Conservation (phyloP, 2,113 vertebrate species). For the Lycaon pictus region DNA sequence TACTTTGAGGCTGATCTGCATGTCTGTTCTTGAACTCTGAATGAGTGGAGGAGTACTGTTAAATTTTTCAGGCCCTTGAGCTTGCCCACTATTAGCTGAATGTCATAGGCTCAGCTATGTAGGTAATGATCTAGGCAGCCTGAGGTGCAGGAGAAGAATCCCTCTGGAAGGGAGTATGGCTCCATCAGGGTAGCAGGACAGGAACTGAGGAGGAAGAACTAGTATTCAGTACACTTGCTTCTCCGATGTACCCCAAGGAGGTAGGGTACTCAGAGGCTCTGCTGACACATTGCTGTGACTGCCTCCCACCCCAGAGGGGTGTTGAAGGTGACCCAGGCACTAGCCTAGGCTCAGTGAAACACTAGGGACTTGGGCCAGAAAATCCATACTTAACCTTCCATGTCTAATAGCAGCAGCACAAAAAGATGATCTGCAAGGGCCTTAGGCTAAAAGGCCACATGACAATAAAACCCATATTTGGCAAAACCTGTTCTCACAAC, state of each 20-base stretch:
- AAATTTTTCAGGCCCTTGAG: not conserved
- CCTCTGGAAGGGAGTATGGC: not conserved
- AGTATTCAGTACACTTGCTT: not conserved
- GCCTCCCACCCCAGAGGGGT: not conserved
- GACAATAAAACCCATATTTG: not conserved
- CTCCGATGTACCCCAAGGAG: accelerated
- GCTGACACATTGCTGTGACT: not conserved
- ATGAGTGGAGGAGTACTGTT: not conserved
- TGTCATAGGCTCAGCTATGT: not conserved
- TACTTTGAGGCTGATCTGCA: not conserved
- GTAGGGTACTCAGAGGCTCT: not conserved
- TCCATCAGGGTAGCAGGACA: accelerated
- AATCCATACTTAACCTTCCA: not conserved
- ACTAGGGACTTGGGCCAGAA: not conserved
- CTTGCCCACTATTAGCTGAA: not conserved
- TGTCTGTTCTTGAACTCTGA: not conserved
- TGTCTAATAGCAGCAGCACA: not conserved
- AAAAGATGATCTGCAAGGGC: not conserved
- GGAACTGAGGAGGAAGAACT: not conserved
- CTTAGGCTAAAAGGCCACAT: not conserved
- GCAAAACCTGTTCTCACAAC: not conserved
- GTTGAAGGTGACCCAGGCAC: not conserved
- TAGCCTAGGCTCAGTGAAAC: not conserved
- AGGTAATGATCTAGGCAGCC: accelerated
- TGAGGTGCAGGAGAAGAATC: not conserved